These are phyloP conservation scores for Heliothis subflexa DNA, from an alignment of 1,140 invertebrate genomes.

Conservation along the genomic window DNA sequence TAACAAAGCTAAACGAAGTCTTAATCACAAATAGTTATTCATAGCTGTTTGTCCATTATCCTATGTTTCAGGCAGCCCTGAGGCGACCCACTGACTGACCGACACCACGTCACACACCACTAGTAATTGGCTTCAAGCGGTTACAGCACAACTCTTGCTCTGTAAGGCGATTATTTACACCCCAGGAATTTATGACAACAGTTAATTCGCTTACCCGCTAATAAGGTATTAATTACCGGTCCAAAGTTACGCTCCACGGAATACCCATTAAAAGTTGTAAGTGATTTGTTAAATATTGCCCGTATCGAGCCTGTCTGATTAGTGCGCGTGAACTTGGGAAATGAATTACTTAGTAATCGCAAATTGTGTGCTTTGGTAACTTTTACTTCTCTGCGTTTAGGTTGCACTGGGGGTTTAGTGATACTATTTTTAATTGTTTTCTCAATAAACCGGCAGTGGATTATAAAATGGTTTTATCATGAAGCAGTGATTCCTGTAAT, in stretches of 20 bases:
- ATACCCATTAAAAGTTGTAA: conserved; percentile 40
- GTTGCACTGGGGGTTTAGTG: not conserved
- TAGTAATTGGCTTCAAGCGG: conserved; percentile 46
- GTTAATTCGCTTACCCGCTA: conserved; percentile 20
- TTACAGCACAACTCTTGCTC: conserved; percentile 44
- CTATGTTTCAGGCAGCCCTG: conserved; percentile 31
- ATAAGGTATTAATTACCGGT: conserved; percentile 45
- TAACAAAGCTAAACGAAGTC: too few species aligned
- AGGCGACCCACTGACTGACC: conserved; percentile 13
- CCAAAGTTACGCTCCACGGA: conserved; percentile 20
- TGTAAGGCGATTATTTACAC: conserved; percentile 48
- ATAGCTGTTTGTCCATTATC: too few species aligned
- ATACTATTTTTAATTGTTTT: not conserved
- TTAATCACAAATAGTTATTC: too few species aligned
- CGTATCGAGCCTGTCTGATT: conserved; percentile 20
- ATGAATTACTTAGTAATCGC: conserved; percentile 14
- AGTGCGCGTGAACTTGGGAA: conserved; percentile 16
- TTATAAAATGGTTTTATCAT: too few species aligned
- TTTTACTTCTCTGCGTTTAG: not conserved
- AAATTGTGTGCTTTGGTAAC: conserved; percentile 13
- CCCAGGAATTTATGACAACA: conserved; percentile 39
- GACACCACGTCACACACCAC: conserved; percentile 41
- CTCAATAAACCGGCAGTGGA: not conserved
- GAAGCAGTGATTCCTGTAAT: too few species aligned
- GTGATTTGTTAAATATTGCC: conserved; percentile 38